Percentiles rank a stretch among this genome's conserved stretches.
Evolutionary conservation across 2,888 invertebrate species (phyloP).

Genomic region (Patella caerulea): DNA sequence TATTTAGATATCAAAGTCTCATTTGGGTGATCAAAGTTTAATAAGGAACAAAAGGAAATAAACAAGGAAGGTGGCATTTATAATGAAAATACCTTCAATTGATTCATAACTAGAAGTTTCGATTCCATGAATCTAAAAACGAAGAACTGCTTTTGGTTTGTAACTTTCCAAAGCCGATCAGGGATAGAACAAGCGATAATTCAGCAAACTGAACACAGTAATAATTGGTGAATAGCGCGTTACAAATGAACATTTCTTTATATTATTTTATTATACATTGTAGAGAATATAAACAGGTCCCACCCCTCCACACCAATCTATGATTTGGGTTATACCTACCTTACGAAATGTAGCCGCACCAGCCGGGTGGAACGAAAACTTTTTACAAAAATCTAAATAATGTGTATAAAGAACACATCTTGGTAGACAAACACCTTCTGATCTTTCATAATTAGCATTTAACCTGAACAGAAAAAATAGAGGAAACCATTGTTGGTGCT

Average conservation of each 20-base stretch:
- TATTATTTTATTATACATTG: neutral
- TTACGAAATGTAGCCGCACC: slow-evolving; percentile 73
- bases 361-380: slow-evolving; percentile 66
- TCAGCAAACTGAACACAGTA: too few species aligned
- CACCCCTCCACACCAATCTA: neutral
- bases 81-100: too few species aligned
- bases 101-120: too few species aligned
- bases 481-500: too few species aligned
- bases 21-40: too few species aligned
- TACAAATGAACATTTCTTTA: neutral
- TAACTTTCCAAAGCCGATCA: too few species aligned
- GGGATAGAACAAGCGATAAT: too few species aligned
- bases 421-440: slow-evolving; percentile 71
- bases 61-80: too few species aligned
- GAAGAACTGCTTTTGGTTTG: too few species aligned
- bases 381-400: slow-evolving; percentile 70
- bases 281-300: neutral
- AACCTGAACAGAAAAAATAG: slow-evolving; percentile 55
- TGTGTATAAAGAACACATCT: slow-evolving; percentile 67
- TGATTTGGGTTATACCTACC: slow-evolving; percentile 44
- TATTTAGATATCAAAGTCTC: too few species aligned
- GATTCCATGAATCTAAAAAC: too few species aligned
- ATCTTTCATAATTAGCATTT: slow-evolving; percentile 69
- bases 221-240: neutral
- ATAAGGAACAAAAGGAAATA: too few species aligned